Evolutionary conservation across 2,797 vertebrate genomes (phyloP).

Genomic region (Ctenopoma kingsleyae): DNA sequence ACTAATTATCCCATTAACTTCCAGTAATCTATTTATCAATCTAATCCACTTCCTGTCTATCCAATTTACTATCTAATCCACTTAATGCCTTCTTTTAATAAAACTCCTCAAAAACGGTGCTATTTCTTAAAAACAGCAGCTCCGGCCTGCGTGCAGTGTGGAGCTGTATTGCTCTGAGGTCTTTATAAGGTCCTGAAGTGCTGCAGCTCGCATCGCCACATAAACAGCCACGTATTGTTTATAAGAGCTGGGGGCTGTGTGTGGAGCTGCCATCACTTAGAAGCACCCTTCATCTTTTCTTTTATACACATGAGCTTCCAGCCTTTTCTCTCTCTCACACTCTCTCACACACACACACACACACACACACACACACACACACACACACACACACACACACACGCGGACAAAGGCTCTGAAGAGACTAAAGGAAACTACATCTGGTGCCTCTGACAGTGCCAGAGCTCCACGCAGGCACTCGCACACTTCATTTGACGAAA

Average conservation of each 20-base stretch:
- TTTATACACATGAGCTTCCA: conserved; percentile 35
- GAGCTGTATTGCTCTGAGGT: conserved; percentile 37
- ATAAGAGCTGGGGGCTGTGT: conserved; percentile 58
- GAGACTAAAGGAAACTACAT: conserved; percentile 76
- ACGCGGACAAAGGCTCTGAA: conserved; percentile 35
- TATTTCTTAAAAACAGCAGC: conserved; percentile 32
- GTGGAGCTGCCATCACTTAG: conserved; percentile 67
- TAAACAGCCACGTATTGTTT: conserved; percentile 85
- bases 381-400: conserved; percentile 8
- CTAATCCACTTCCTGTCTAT: no score
- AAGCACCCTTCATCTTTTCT: conserved; percentile 49
- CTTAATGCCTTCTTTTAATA: not conserved
- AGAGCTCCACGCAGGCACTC: conserved; percentile 80
- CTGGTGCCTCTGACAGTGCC: conserved; percentile 77
- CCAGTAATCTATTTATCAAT: not conserved
- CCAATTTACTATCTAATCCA: not conserved
- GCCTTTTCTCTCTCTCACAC: not conserved
- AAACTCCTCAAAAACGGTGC: conserved; percentile 11
- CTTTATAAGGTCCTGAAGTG: conserved; percentile 67
- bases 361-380: conserved; percentile 21
- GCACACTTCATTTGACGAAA: conserved; percentile 37
- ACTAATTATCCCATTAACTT: not conserved
- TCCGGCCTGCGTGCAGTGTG: conserved; percentile 22
- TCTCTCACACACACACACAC: not conserved
- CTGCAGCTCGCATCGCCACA: conserved; percentile 57